phyloP scores from a whole-genome alignment of 2,888 invertebrate genomes.

The Amiota mariae region DNA sequence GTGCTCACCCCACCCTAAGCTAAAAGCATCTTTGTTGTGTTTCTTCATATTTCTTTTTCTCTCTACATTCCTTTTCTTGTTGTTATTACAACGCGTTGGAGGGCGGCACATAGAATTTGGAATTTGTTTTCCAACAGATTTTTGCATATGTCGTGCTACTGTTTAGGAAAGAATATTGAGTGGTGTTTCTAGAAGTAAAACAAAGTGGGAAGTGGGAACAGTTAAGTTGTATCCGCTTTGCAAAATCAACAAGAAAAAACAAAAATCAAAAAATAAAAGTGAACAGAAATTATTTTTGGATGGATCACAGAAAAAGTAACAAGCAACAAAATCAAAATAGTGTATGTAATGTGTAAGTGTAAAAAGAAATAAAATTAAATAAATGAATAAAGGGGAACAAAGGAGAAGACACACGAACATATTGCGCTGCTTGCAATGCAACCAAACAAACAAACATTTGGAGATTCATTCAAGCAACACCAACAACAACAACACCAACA shows the following conservation, averaged over 20 bases:
- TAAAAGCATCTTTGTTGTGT: constrained; percentile 48
- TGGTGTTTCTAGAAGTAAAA: background rate
- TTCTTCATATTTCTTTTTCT: constrained; percentile 42
- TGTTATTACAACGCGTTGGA: background rate
- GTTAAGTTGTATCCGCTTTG: constrained; percentile 48
- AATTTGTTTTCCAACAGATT: constrained; percentile 22
- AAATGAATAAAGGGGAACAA: background rate
- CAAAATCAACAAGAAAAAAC: constrained; percentile 31
- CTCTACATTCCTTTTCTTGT: constrained; percentile 44
- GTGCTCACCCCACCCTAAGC: constrained; percentile 31
- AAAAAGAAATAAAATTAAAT: background rate
- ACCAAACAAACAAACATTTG: background rate
- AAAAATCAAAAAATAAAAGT: constrained; percentile 9
- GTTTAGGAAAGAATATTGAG: background rate
- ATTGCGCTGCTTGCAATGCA: constrained; percentile 16
- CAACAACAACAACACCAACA: too few species aligned
- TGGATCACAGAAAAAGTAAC: background rate
- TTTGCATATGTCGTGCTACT: constrained; percentile 39
- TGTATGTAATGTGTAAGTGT: background rate
- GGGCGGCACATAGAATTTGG: constrained; percentile 7
- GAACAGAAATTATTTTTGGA: constrained; percentile 47
- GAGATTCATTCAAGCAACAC: too few species aligned
- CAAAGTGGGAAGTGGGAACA: background rate
- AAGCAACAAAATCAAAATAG: constrained; percentile 4
- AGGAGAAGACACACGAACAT: background rate